Conservation (phyloP, 2,888 invertebrate genomes). For the Drosophila anomelani region DNA sequence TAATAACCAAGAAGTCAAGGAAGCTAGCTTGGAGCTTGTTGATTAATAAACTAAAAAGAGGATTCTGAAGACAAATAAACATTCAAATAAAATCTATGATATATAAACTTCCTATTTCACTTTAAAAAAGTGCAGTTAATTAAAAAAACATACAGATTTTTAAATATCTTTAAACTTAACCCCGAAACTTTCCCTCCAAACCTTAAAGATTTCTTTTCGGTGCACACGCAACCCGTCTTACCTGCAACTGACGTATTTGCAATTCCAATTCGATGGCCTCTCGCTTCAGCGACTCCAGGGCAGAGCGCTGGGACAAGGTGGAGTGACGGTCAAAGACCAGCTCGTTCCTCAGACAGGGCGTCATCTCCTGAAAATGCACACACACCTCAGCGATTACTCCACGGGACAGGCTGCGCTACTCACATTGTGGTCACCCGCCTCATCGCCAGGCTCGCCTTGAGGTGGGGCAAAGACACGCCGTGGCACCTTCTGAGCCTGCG, state of each 20-base stretch:
- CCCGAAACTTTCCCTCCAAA: neutral
- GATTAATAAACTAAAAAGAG: neutral
- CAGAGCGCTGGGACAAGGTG: slow-evolving; percentile 89
- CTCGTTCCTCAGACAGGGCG: slow-evolving; percentile 92
- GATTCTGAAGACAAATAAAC: too few species aligned
- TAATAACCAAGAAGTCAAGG: neutral
- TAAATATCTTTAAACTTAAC: too few species aligned
- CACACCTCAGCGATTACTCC: neutral
- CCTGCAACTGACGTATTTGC: slow-evolving; percentile 93
- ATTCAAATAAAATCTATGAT: too few species aligned
- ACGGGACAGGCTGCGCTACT: slow-evolving; percentile 67
- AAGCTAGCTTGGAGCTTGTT: slow-evolving; percentile 20
- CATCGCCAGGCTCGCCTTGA: slow-evolving; percentile 85
- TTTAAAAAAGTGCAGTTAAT: too few species aligned
- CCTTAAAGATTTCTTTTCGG: neutral
- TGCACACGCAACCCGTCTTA: slow-evolving; percentile 64
- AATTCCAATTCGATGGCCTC: slow-evolving; percentile 93
- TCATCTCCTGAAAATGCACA: slow-evolving; percentile 86
- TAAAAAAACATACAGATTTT: too few species aligned
- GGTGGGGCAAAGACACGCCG: slow-evolving; percentile 88
- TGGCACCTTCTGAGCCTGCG: slow-evolving; percentile 85
- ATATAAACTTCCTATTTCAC: neutral
- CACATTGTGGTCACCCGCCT: slow-evolving; percentile 85
- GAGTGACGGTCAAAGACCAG: slow-evolving; percentile 92
- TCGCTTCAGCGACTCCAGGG: slow-evolving; percentile 91